phyloP scores from a whole-genome alignment of 1,140 invertebrate species.

The Megalonaias nervosa region DNA sequence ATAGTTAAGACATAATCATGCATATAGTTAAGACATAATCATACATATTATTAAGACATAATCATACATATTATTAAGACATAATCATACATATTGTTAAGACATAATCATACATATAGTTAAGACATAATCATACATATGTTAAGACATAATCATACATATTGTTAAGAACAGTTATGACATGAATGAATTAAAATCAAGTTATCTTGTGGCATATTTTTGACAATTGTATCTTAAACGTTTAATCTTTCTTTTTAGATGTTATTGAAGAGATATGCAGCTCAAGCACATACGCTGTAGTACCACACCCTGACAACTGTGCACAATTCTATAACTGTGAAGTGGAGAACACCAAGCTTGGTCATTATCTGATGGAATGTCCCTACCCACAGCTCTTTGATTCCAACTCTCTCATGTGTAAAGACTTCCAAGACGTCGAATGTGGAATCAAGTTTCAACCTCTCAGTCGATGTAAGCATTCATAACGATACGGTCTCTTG shows the following conservation, averaged over 20 bases:
- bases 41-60: too few relatives aligned
- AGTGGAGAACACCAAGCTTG: slow-evolving; percentile 34
- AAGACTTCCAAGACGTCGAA: slow-evolving; percentile 45
- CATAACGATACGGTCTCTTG: neutral
- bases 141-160: too few relatives aligned
- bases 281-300: slow-evolving; percentile 14
- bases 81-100: too few relatives aligned
- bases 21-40: too few relatives aligned
- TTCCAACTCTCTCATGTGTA: slow-evolving; percentile 33
- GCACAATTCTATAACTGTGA: slow-evolving; percentile 53
- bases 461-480: slow-evolving; percentile 46
- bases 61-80: too few relatives aligned
- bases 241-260: slow-evolving; percentile 4
- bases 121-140: too few relatives aligned
- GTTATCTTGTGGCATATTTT: neutral
- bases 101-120: too few relatives aligned
- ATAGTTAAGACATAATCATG: too few relatives aligned
- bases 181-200: neutral
- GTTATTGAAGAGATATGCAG: slow-evolving; percentile 29
- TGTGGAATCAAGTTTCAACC: slow-evolving; percentile 45
- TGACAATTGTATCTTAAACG: neutral
- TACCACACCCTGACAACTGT: slow-evolving; percentile 47
- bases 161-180: neutral
- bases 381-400: slow-evolving; percentile 55
- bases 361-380: slow-evolving; percentile 46